A percentile compares a stretch with the other conserved stretches of the same genome.
phyloP scores from a whole-genome alignment of 2,888 invertebrate species.

The Megaustenia siamemsis region DNA sequence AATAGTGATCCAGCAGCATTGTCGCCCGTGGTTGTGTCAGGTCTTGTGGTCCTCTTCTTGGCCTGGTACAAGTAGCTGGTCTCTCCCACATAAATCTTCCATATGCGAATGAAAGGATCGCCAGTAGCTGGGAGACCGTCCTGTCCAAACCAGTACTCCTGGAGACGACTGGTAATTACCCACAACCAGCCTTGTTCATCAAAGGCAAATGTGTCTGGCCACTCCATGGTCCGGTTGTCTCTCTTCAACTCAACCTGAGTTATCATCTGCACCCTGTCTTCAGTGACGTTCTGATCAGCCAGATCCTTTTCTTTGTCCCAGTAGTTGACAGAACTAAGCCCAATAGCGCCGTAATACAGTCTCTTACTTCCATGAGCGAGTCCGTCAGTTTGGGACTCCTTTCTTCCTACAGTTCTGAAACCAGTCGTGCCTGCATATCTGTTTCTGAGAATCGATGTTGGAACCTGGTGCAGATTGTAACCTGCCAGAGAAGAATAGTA shows the following conservation, averaged over 20 bases:
- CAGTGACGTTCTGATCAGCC: constrained; percentile 55
- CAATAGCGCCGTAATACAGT: constrained; percentile 66
- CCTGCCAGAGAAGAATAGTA: constrained; percentile 68
- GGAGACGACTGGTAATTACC: constrained; percentile 68
- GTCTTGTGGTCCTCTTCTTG: not conserved
- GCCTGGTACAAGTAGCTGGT: constrained; percentile 52
- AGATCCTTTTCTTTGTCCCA: constrained; percentile 64
- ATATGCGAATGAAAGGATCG: constrained; percentile 53
- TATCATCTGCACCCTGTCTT: constrained; percentile 58
- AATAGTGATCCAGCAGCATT: not conserved
- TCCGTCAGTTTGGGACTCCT: constrained; percentile 64
- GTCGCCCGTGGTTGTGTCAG: not conserved
- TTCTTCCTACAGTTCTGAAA: constrained; percentile 63
- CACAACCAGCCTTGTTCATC: constrained; percentile 66
- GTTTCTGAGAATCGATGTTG: constrained; percentile 62
- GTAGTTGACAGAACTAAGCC: constrained; percentile 64
- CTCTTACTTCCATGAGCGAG: constrained; percentile 65
- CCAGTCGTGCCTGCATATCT: constrained; percentile 49
- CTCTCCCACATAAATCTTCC: constrained; percentile 58
- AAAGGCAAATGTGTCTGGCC: constrained; percentile 69
- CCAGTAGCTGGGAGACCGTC: constrained; percentile 44
- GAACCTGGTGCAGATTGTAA: constrained; percentile 61
- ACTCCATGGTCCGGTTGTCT: constrained; percentile 64
- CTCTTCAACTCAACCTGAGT: constrained; percentile 48
- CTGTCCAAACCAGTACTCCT: constrained; percentile 57